Base-by-base conservation (phyloP, 2,797 vertebrate genomes). In the Falco columbarius region DNA sequence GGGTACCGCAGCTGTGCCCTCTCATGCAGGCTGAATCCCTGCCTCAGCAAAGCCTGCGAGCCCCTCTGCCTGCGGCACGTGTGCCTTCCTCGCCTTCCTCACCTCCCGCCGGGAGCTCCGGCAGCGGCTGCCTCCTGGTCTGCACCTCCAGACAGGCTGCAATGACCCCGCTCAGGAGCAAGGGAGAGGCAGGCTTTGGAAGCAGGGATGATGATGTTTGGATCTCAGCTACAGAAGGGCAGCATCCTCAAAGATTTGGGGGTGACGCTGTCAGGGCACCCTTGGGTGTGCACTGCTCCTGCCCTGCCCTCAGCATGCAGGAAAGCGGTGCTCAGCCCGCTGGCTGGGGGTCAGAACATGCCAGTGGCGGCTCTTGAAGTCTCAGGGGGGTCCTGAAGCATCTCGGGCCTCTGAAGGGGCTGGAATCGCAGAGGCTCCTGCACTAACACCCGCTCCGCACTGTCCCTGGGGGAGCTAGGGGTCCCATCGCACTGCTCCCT, bases 401-500 rank as follows among this genome's bases (percentile, higher is more conserved):
- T n/a, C 51, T 49, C 40, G 26, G 19, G 36, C 19, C 9, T n/a
- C 44, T 14, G 40, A 32, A 74, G 40, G 22, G 94, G 56, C 47
- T 55, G 73, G 56, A 62, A 54, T 6, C 38, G 32, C 73, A 58
- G 68, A 63, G 29, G 23, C 12, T 82, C 38, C 26, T 6, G 4
- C 32, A 6, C 3, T 36, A 49, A 81, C 76, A 6, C 4, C 65
- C 32, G 36, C 65, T 32, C 30, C 20, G 16, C 26, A 1, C 5
- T 6, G 22, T 54, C 55, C n/a, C 29, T 27, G 17, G 44, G 49
- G 12, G 9, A 8, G 5, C 11, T 40, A 32, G 49, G 66, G 56
- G 65, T 88, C 51, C 95, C 81, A 10, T 5, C 96, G 96, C 96
- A 55, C 95, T 95, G 32, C 95, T 51, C 58, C 51, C 88, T 95